A percentile compares a stretch with the other conserved stretches of the same genome.
phyloP scores from a whole-genome alignment of 2,888 invertebrate genomes.

The Hylaea fasciaria region DNA sequence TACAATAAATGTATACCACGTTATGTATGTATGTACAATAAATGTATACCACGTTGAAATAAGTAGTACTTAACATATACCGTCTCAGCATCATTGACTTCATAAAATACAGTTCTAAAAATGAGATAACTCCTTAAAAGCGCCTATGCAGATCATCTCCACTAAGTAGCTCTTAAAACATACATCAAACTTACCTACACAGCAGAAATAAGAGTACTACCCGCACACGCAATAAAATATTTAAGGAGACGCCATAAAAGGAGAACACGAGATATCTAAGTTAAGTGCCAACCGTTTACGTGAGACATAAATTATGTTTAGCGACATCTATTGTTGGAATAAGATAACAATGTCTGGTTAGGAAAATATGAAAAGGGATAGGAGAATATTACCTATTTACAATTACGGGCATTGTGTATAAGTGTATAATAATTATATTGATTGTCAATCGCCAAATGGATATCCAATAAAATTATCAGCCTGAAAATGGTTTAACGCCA shows the following conservation, averaged over 20 bases:
- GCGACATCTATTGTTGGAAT: conserved; percentile 24
- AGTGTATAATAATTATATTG: too few relatives aligned
- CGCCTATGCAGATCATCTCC: conserved; percentile 2
- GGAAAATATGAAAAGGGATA: neutral
- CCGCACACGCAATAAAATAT: conserved; percentile 31
- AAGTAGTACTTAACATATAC: neutral
- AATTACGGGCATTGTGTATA: too few relatives aligned
- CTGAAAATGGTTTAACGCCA: too few relatives aligned
- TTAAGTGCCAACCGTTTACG: conserved; percentile 30
- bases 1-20: too few relatives aligned
- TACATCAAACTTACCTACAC: conserved; percentile 16
- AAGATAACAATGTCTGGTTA: conserved; percentile 4
- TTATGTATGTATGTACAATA: too few relatives aligned
- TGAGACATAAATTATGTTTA: conserved; percentile 23
- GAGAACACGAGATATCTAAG: conserved; percentile 16
- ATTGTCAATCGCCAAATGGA: too few relatives aligned
- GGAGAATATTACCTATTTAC: too few relatives aligned
- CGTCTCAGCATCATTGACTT: neutral
- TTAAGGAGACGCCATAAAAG: conserved; percentile 24
- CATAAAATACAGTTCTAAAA: neutral
- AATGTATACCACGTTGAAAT: too few relatives aligned
- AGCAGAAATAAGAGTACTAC: conserved; percentile 15
- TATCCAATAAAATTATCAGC: too few relatives aligned
- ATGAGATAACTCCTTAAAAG: neutral
- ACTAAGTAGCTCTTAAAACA: conserved; percentile 18